Base-by-base conservation (phyloP, 2,113 vertebrate genomes). In the Cairina moschata region DNA sequence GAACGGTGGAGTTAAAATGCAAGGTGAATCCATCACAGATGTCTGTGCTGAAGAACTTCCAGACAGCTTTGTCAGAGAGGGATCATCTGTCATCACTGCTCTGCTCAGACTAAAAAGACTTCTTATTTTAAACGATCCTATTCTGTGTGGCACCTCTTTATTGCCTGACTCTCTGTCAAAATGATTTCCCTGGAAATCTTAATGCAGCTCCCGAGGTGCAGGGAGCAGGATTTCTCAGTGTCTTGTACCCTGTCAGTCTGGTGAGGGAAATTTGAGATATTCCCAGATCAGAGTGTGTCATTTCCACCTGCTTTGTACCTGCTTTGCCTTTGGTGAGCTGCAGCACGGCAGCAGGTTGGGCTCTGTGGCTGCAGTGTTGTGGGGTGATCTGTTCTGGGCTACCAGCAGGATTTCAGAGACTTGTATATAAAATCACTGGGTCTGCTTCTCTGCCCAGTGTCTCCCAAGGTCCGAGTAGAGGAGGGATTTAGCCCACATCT, bases 11-110 rank as follows among this genome's bases (percentile, higher is more conserved):
- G 59, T 82, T 69, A 83, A 86, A 92, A 90, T n/a, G 40, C 44
- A 77, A 63, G 36, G 62, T 91, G 81, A 94, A 71, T 90, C 79
- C 71, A 77, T 80, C 68, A 83, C 55, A 90, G 67, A 67, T 93
- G 40, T 48, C 62, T 94, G 50, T n/a, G 71, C 29, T 71, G 76
- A 80, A 74, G 67, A 86, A 74, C 67, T 73, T 87, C 13, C 23
- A 85, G 63, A 8, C 59, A 74, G n/a, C 22, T 81, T 77, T 93
- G 55, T 74, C 66, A 66, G 32, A 46, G 60, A 59, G 55, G 32
- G 34, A 56, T 94, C 74, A 34, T 85, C 67, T 92, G 67, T 86
- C 71, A 79, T 78, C 59, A 29, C 59, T 67, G 36, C 21, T 85
- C 44, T 69, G 62, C 83, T 93, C 73, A 79, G 54, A 40, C 48